Base-by-base conservation (phyloP, 1,140 invertebrate genomes). In the Rhopalosiphum maidis region DNA sequence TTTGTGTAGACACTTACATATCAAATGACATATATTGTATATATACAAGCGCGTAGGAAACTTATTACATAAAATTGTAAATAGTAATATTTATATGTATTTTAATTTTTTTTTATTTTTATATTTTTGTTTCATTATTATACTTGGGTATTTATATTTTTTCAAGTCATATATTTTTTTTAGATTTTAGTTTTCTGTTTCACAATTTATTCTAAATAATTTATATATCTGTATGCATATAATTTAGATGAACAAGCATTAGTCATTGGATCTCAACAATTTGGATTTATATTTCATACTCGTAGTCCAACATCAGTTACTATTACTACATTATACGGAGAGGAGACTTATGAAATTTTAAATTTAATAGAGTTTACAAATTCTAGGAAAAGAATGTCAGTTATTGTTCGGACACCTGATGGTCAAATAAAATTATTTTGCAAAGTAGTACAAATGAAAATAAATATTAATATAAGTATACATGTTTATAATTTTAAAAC, bases 201-300 rank as follows among this genome's bases (percentile, higher is more conserved):
- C 7, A 30, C 1, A 46, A 43, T 43, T 35, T 83, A 83, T 41
- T 37, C 48, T 21, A 4, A 2, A 48, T 48, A 9, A 77, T 83
- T 6, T 41, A 37, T 18, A 94, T 94, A 37, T 94, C 89, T 48
- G 82, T 46, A 68, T 87, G 25, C 89, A 0, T 95, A 94, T 51
- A 46, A 18, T 5, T 54, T 93, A 96, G 98, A 98, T 96, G 98
- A 98, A 95, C 96, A 97, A 95, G 99, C 99, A 55, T 95, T 99
- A 87, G 99, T 99, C 30, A 96, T 98, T 95, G 99, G 98, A 86
- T 99, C 99, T 43, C 96, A 96, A 93, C 96, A 96, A 94, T 97
- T 98, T 95, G 98, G 98, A 46, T 99, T 98, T 96, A 96, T 98
- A 60, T 99, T 99, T 95, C 97, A 97, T 94, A 98, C 97, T 43